Evolutionary conservation across 2,113 vertebrate species (phyloP), one percentile per base, ranked within the genome.

Genomic region (Chauna torquata): DNA sequence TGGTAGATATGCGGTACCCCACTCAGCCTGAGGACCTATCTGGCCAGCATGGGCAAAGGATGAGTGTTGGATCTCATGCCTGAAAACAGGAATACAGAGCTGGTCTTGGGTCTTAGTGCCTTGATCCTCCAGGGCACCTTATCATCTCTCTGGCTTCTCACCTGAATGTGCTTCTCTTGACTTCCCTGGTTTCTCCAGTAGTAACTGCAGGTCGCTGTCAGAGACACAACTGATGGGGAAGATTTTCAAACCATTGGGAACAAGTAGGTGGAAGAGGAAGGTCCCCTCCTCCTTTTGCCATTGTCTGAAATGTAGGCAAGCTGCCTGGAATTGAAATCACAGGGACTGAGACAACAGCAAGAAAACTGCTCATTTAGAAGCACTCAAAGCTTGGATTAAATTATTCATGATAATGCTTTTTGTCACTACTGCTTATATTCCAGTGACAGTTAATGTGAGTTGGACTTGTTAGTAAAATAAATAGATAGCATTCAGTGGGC

Each of bases 381-480:
- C 7, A n/a, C 64, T 80, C 28, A 84, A 68, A 69, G 20, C 70
- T 83, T 87, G 42, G n/a, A 59, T 92, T 77, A 79, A 94, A 84
- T 96, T 84, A 92, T 96, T 96, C 15, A 30, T 92, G 34, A 27
- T 50, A 75, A 91, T 93, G 86, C 42, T 70, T 62, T 94, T 85
- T 62, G 58, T 96, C 44, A 62, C 62, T 50, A 32, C 20, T 58
- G 71, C 59, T 96, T 86, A 25, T 85, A 72, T 95, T 80, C 62
- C 18, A 55, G 23, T 86, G 86, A 57, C 69, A 82, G 68, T 77
- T 97, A 91, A 81, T 49, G 86, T 61, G 44, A 57, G 28, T 66
- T 88, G 62, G 50, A 76, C 12, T 75, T 92, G 61, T 66, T 90
- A 49, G 61, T 82, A 71, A 82, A 80, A 84, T 69, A 83, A 90